Conservation (phyloP, 2,797 vertebrate species). For the Ceryle rudis region DNA sequence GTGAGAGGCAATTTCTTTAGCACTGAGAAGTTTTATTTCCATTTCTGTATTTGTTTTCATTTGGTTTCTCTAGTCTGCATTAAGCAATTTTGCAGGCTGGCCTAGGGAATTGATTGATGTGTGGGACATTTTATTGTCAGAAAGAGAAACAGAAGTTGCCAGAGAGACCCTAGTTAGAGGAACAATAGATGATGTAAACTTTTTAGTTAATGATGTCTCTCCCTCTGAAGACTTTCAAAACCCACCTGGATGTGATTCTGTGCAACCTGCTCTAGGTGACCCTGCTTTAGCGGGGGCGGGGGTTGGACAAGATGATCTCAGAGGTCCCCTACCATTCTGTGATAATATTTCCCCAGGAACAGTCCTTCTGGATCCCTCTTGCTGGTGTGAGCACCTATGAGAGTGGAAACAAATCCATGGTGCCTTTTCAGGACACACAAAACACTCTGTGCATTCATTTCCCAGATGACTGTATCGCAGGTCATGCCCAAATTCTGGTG, state of each 20-base stretch:
- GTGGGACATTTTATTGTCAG: background rate
- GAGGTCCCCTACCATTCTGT: background rate
- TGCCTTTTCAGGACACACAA: background rate
- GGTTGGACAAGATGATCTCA: background rate
- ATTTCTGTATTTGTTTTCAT: constrained; percentile 11
- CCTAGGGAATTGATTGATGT: background rate
- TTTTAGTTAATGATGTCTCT: background rate
- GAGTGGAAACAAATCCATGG: background rate
- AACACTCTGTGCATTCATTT: background rate
- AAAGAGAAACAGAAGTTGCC: background rate
- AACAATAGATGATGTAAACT: background rate
- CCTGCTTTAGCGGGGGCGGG: background rate
- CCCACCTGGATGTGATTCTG: background rate
- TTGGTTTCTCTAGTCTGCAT: background rate
- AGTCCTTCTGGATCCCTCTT: background rate
- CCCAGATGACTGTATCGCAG: background rate
- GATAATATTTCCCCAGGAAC: background rate
- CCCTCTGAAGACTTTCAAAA: background rate
- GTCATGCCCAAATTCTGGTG: background rate
- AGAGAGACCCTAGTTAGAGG: background rate
- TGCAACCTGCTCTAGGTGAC: background rate
- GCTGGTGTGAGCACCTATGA: background rate
- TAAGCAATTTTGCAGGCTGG: background rate
- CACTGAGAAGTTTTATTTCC: background rate
- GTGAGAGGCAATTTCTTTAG: background rate